Evolutionary conservation across 2,113 vertebrate genomes (phyloP).

Genomic region (Channa argus): DNA sequence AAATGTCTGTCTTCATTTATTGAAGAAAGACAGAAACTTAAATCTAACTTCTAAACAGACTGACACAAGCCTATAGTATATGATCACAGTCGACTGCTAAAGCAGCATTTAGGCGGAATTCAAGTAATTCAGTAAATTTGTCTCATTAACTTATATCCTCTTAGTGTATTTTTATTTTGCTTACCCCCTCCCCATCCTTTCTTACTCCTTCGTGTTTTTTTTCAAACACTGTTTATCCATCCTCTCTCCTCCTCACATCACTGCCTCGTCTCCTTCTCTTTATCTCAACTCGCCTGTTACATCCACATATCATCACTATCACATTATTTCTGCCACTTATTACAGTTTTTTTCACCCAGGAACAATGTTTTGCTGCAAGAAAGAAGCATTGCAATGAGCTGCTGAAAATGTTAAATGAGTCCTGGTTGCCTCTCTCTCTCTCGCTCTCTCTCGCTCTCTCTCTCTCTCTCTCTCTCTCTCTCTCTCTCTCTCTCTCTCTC

Average conservation of each 20-base stretch:
- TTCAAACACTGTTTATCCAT: not conserved
- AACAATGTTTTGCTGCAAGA: slow-evolving; percentile 57
- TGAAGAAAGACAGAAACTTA: not conserved
- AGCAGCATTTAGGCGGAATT: slow-evolving; percentile 6
- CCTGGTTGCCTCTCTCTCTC: not conserved
- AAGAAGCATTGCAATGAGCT: slow-evolving; percentile 43
- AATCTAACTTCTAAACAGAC: not conserved
- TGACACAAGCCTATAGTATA: not conserved
- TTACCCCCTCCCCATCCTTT: not conserved
- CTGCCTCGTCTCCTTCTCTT: slow-evolving; percentile 21
- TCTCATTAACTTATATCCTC: not conserved
- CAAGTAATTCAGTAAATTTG: slow-evolving; percentile 17
- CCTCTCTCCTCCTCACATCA: slow-evolving; percentile 12
- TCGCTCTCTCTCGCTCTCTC: slow-evolving; percentile 29
- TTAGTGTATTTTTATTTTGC: not conserved
- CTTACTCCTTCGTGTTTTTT: not conserved
- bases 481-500: not conserved
- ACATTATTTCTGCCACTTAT: slow-evolving; percentile 55
- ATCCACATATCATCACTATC: slow-evolving; percentile 16
- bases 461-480: not conserved
- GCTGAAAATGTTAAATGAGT: slow-evolving; percentile 57
- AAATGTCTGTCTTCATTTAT: no score
- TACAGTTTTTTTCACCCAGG: slow-evolving; percentile 39
- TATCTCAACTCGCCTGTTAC: slow-evolving; percentile 36
- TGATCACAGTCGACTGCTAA: slow-evolving; percentile 3